These are phyloP conservation scores for Asbolus verrucosus DNA, from an alignment of 1,140 invertebrate genomes.

Conservation along the genomic window DNA sequence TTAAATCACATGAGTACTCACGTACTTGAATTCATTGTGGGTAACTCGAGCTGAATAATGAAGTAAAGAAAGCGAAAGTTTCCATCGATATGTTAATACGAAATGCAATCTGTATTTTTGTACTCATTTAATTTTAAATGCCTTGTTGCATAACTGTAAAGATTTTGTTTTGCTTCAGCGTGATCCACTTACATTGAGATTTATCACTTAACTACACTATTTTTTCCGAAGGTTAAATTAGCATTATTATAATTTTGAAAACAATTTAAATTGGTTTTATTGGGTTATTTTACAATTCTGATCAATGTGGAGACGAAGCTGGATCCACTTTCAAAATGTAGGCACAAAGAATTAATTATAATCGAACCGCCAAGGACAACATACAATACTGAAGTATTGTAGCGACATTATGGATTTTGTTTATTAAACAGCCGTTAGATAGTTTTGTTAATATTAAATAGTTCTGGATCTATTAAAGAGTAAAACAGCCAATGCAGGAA, in stretches of 20 bases:
- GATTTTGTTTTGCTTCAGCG: not conserved
- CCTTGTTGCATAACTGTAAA: not conserved
- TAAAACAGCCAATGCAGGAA: too few relatives aligned
- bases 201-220: too few relatives aligned
- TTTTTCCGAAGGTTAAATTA: not conserved
- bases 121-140: slow-evolving; percentile 22
- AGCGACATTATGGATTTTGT: too few relatives aligned
- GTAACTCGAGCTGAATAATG: slow-evolving; percentile 30
- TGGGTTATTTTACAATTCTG: too few relatives aligned
- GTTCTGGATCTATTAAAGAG: too few relatives aligned
- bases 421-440: too few relatives aligned
- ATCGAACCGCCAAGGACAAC: slow-evolving; percentile 28
- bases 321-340: slow-evolving; percentile 14
- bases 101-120: slow-evolving; percentile 11
- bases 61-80: slow-evolving; percentile 44
- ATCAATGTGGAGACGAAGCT: slow-evolving; percentile 5
- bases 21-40: not conserved
- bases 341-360: too few relatives aligned
- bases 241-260: too few relatives aligned
- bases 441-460: too few relatives aligned
- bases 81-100: slow-evolving; percentile 11
- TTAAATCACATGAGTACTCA: not conserved
- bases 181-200: slow-evolving; percentile 2
- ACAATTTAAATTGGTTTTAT: too few relatives aligned
- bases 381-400: too few relatives aligned